A percentile compares a stretch with the other conserved stretches of the same genome.
These are phyloP conservation scores for Sepioteuthis lessoniana DNA, from an alignment of 2,888 invertebrate species.

Conservation along the genomic window DNA sequence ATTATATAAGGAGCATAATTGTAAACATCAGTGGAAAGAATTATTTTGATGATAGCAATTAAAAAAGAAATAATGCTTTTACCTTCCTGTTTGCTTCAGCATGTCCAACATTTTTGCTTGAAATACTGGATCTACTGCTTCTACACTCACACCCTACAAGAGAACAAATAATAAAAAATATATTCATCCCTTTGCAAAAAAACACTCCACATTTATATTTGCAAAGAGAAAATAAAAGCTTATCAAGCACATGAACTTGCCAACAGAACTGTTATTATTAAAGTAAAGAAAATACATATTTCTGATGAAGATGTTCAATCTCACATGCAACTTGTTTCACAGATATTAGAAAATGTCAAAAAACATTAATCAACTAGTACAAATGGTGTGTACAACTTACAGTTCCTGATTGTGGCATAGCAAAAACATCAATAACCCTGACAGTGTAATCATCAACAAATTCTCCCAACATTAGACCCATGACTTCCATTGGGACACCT, in stretches of 20 bases:
- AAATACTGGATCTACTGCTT: constrained; percentile 99
- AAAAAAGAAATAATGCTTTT: constrained; percentile 45
- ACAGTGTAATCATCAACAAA: constrained; percentile 99
- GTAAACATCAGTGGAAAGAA: too few relatives aligned
- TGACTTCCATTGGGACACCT: constrained; percentile 99
- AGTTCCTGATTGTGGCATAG: constrained; percentile 98
- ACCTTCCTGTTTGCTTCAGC: constrained; percentile 94
- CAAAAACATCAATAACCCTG: constrained; percentile 98
- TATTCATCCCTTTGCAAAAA: too few relatives aligned
- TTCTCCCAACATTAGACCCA: constrained; percentile 95
- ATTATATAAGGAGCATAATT: too few relatives aligned
- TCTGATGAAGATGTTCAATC: too few relatives aligned
- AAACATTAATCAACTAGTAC: neutral
- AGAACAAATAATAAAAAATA: neutral
- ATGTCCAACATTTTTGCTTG: constrained; percentile 99
- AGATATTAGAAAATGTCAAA: neutral
- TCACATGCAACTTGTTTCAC: too few relatives aligned
- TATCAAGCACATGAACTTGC: too few relatives aligned
- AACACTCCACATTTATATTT: too few relatives aligned
- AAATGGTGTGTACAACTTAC: constrained; percentile 76
- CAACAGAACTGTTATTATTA: too few relatives aligned
- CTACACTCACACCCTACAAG: constrained; percentile 92
- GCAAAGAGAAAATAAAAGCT: too few relatives aligned
- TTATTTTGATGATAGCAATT: neutral
- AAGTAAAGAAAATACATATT: too few relatives aligned